A percentile compares a stretch with the other conserved stretches of the same genome.
Conservation (phyloP, 2,888 invertebrate species). For the Melanostoma scalare region DNA sequence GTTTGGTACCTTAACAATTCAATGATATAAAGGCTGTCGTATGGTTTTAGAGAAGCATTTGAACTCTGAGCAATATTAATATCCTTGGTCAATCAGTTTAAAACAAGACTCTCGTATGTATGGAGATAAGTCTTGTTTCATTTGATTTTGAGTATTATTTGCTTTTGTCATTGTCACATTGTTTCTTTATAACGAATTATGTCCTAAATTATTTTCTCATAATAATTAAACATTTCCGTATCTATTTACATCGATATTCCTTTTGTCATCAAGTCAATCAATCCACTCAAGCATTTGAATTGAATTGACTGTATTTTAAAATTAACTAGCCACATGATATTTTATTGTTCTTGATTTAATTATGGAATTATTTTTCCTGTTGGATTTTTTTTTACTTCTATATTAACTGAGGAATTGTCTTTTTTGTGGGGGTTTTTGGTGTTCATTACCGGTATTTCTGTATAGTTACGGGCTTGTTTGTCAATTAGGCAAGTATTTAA, state of each 20-base stretch:
- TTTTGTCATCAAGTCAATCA: slow-evolving; percentile 36
- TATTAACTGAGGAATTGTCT: too few relatives aligned
- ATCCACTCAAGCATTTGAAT: not conserved
- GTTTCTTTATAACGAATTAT: slow-evolving; percentile 28
- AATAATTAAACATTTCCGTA: slow-evolving; percentile 32
- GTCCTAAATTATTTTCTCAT: slow-evolving; percentile 16
- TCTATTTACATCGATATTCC: slow-evolving; percentile 15
- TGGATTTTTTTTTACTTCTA: too few relatives aligned
- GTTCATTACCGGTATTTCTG: too few relatives aligned
- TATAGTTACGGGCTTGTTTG: too few relatives aligned
- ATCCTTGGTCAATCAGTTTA: slow-evolving; percentile 21
- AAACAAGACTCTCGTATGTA: not conserved
- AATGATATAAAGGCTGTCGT: slow-evolving; percentile 25
- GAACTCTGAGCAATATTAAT: slow-evolving; percentile 24
- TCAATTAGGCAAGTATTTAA: too few relatives aligned
- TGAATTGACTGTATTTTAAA: too few relatives aligned
- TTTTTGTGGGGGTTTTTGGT: too few relatives aligned
- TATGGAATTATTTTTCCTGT: too few relatives aligned
- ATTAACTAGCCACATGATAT: too few relatives aligned
- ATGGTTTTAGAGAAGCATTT: not conserved
- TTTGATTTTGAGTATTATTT: not conserved
- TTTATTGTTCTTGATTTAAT: too few relatives aligned
- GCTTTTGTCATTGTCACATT: slow-evolving; percentile 21
- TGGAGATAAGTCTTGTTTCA: slow-evolving; percentile 13
- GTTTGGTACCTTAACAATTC: slow-evolving; percentile 34